A percentile compares a stretch with the other conserved stretches of the same genome.
Evolutionary conservation across 2,797 vertebrate genomes (phyloP).

Genomic region (Danio choprae): DNA sequence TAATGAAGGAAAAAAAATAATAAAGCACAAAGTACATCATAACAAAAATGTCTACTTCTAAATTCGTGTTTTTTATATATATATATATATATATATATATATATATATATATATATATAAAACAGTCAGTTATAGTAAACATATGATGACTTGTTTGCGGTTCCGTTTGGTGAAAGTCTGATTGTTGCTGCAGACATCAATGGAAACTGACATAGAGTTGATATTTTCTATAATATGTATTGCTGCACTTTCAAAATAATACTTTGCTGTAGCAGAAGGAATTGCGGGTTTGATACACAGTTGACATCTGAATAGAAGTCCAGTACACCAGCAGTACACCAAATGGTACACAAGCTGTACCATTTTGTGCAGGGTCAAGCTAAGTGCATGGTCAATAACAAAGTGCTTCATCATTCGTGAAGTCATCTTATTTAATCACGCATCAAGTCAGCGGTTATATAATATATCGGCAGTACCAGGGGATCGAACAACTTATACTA

Average conservation of each 20-base stretch:
- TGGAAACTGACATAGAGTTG: not conserved
- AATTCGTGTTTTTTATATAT: slow-evolving; percentile 31
- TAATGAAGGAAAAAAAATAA: slow-evolving; percentile 63
- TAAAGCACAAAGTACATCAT: slow-evolving; percentile 69
- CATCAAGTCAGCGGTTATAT: not conserved
- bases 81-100: too few relatives aligned
- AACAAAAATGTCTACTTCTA: slow-evolving; percentile 68
- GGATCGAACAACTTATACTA: not conserved
- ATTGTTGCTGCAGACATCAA: slow-evolving; percentile 26
- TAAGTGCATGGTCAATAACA: slow-evolving; percentile 3
- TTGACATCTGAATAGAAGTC: not conserved
- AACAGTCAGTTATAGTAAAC: slow-evolving; percentile 42
- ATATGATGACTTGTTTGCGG: not conserved
- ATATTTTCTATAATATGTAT: not conserved
- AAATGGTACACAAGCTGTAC: too few relatives aligned
- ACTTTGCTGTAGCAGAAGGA: not conserved
- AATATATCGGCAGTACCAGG: slow-evolving; percentile 5
- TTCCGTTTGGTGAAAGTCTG: slow-evolving; percentile 23
- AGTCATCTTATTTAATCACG: slow-evolving; percentile 6
- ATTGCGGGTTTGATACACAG: not conserved
- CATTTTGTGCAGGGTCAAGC: not conserved
- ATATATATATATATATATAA: slow-evolving; percentile 48
- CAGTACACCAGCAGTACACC: too few relatives aligned
- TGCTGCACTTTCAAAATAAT: not conserved
- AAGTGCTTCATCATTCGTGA: slow-evolving; percentile 1